A percentile compares a stretch with the other conserved stretches of the same genome.
These are phyloP conservation scores for Drosophila antonietae DNA, from an alignment of 2,888 invertebrate species.

Conservation along the genomic window DNA sequence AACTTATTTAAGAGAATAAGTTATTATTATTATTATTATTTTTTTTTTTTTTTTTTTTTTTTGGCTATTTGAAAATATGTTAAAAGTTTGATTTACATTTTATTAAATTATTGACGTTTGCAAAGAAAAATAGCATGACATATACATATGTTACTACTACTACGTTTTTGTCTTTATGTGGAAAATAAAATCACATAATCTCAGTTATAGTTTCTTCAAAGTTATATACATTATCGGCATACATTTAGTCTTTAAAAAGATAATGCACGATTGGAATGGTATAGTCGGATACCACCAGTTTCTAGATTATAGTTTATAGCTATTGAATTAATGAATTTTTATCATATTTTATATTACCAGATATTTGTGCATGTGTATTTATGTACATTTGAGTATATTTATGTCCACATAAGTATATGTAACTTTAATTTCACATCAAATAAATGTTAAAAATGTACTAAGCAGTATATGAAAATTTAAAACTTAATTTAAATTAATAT, in stretches of 20 bases:
- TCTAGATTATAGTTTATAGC: conserved; percentile 49
- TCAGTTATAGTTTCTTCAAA: conserved; percentile 40
- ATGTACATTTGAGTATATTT: conserved; percentile 60
- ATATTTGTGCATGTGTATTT: conserved; percentile 46
- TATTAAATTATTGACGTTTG: no score
- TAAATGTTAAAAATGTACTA: conserved; percentile 81
- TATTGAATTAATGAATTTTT: conserved; percentile 36
- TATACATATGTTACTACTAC: background rate
- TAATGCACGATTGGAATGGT: conserved; percentile 60
- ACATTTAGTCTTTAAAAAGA: conserved; percentile 46
- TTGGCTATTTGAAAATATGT: no score
- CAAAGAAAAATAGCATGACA: background rate
- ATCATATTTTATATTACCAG: conserved; percentile 35
- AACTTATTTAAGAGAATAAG: no score
- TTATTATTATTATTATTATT: no score
- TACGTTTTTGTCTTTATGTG: background rate
- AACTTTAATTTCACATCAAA: conserved; percentile 66
- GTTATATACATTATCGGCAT: conserved; percentile 60
- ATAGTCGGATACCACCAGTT: conserved; percentile 50
- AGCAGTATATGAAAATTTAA: conserved; percentile 56
- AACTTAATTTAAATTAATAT: conserved; percentile 53
- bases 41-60: no score
- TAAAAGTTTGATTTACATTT: no score
- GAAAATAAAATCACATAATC: conserved; percentile 23
- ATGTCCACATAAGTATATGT: conserved; percentile 36